These are phyloP conservation scores for Bombus confusus DNA, from an alignment of 1,140 invertebrate genomes.

Conservation along the genomic window DNA sequence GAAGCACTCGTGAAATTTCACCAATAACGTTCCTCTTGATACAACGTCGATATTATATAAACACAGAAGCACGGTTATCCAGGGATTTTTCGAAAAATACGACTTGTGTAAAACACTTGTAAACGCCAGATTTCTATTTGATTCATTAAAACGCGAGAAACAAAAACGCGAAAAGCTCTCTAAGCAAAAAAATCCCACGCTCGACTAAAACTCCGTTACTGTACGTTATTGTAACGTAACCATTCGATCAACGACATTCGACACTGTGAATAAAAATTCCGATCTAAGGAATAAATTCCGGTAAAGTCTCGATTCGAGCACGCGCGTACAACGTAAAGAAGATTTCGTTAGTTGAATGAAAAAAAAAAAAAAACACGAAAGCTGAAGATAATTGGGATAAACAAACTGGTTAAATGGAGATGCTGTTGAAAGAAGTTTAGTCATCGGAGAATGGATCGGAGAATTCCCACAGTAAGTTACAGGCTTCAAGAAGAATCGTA, in stretches of 20 bases:
- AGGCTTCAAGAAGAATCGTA: not conserved
- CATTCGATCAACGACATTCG: not conserved
- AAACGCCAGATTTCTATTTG: not conserved
- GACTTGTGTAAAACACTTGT: not conserved
- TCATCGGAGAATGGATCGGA: conserved; percentile 4
- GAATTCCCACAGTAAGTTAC: conserved; percentile 21
- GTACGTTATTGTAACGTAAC: not conserved
- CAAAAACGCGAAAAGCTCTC: not conserved
- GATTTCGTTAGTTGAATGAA: too few relatives aligned
- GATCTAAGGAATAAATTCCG: too few relatives aligned
- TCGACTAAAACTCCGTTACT: not conserved
- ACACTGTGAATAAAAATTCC: too few relatives aligned
- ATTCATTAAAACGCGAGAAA: not conserved
- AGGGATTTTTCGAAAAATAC: not conserved
- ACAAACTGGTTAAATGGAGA: not conserved
- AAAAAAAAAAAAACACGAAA: too few relatives aligned
- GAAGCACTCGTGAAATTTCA: not conserved
- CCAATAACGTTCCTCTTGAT: not conserved
- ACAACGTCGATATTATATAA: not conserved
- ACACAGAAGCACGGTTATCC: not conserved
- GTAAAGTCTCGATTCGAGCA: too few relatives aligned
- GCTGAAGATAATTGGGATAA: not conserved
- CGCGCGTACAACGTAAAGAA: too few relatives aligned
- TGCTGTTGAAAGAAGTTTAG: not conserved
- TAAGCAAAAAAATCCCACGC: not conserved